phyloP scores from a whole-genome alignment of 2,797 vertebrate species.

The Gallinago solitaria region DNA sequence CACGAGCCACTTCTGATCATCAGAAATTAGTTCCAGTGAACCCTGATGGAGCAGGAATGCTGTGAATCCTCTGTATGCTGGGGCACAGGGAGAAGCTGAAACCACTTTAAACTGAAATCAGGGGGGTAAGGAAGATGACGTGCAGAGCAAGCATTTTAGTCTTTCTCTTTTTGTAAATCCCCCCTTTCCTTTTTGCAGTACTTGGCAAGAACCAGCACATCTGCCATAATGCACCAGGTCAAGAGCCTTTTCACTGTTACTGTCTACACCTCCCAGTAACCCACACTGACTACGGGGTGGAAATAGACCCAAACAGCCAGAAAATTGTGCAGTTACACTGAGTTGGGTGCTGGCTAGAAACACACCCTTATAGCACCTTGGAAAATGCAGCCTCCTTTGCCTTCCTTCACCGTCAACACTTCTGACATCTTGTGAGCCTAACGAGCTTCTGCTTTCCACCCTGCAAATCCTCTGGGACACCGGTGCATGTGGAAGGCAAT shows the following conservation, averaged over 20 bases:
- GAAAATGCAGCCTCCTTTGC: not conserved
- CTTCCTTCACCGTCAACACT: not conserved
- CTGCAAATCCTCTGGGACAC: not conserved
- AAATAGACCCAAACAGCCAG: not conserved
- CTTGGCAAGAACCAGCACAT: not conserved
- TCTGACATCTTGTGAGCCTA: not conserved
- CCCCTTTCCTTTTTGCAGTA: not conserved
- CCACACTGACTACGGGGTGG: rapidly evolving
- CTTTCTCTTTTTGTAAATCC: not conserved
- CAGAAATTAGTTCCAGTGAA: not conserved
- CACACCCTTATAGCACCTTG: not conserved
- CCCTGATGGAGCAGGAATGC: not conserved
- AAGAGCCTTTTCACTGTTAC: not conserved
- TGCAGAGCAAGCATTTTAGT: not conserved
- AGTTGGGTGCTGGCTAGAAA: not conserved
- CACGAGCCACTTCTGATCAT: not conserved
- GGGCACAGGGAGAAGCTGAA: not conserved
- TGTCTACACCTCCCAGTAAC: not conserved
- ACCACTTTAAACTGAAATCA: not conserved
- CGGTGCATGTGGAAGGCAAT: not conserved
- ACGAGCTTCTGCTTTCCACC: not conserved
- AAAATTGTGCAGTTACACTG: not conserved
- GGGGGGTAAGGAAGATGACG: not conserved
- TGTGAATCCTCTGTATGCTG: not conserved
- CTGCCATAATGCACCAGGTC: not conserved